phyloP scores from a whole-genome alignment of 2,113 vertebrate species.

The Percopsis transmontana region DNA sequence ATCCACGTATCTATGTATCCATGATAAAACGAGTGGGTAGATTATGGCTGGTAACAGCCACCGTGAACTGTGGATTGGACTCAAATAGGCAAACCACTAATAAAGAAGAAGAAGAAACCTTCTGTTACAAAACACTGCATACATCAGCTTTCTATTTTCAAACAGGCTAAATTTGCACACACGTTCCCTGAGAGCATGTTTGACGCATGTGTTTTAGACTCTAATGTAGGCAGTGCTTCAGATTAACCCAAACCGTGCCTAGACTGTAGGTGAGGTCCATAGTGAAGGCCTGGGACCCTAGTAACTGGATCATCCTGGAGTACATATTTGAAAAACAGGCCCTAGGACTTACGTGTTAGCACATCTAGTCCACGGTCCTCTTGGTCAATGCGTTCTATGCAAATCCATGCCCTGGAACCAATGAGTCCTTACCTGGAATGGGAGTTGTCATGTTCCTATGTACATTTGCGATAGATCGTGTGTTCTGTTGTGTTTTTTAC shows the following conservation, averaged over 20 bases:
- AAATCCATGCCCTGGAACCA: conserved; percentile 22
- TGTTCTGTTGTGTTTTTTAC: too few relatives aligned
- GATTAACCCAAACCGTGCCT: neutral
- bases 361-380: neutral
- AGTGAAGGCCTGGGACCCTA: neutral
- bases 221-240: neutral
- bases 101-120: neutral
- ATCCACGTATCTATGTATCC: too few relatives aligned
- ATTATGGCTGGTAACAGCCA: too few relatives aligned
- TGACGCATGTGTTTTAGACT: neutral
- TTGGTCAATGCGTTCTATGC: conserved; percentile 24
- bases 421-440: neutral
- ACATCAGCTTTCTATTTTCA: conserved; percentile 9
- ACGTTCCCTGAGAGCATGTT: neutral
- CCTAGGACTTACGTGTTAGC: conserved; percentile 25
- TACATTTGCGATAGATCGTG: too few relatives aligned
- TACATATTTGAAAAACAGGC: conserved; percentile 13
- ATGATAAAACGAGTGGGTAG: too few relatives aligned
- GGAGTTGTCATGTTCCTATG: too few relatives aligned
- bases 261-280: conserved; percentile 1
- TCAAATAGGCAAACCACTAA: neutral
- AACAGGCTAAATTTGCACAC: conserved; percentile 3
- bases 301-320: neutral
- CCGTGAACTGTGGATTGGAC: neutral
- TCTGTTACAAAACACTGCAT: neutral